Evolutionary conservation across 2,888 invertebrate genomes (phyloP), one percentile per base, ranked within the genome.

Genomic region (Neoascia interrupta): DNA sequence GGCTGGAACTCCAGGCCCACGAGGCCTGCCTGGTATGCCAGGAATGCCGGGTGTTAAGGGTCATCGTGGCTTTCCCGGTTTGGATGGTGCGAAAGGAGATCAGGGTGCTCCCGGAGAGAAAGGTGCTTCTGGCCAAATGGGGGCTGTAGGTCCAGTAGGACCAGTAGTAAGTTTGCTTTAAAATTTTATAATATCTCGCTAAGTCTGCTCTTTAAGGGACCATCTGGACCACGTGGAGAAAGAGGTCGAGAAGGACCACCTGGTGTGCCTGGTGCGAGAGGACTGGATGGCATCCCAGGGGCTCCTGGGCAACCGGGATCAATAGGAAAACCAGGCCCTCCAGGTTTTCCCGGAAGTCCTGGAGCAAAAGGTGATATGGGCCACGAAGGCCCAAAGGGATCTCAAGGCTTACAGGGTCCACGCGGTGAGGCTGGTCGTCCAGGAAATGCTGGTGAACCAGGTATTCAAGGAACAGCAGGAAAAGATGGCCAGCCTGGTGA

Each of bases 341-440:
- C 96, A 18, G 97, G 97, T 1, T 95, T 96, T 84, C 94, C 95
- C 5, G 97, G 97, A 23, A 84, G 81, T 79, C 93, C 94, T 18
- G 96, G 96, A 2, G 89, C 92, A 28, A 96, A 96, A 89, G 96
- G 96, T 10, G 95, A 96, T 87, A 91, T 91, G 88, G 96, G 96
- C 16, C 84, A 90, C 51, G 86, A 88, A 64, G 96, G 96, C 0
- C 92, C 94, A 0, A 95, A 95, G 88, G 96, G 96, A 41, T 94
- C 93, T 84, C 94, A 93, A 89, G 96, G 96, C 6, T 89, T 94
- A 43, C 95, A 95, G 91, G 96, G 95, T 1, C 93, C 94, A 0
- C 90, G 95, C 85, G 96, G 95, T 53, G 96, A 96, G 89, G 90
- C 93, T 3, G 96, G 96, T 4, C 91, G 94, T 34, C 93, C 95